These are phyloP conservation scores for Pempheris klunzingeri DNA, from an alignment of 2,797 vertebrate genomes.

Conservation along the genomic window DNA sequence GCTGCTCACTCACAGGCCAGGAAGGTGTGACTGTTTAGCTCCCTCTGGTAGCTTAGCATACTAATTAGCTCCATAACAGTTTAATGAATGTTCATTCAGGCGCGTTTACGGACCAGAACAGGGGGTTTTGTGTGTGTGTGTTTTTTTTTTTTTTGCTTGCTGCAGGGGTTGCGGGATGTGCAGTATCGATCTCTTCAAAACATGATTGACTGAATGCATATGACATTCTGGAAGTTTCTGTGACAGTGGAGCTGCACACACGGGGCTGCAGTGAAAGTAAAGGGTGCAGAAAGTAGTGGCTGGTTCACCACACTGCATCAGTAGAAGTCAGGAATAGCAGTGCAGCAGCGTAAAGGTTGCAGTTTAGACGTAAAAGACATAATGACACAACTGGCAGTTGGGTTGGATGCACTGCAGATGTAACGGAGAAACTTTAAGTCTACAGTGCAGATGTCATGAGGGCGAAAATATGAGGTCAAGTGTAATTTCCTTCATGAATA, in stretches of 20 bases:
- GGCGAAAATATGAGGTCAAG: background rate
- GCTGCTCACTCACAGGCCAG: conserved; percentile 38
- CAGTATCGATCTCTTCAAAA: background rate
- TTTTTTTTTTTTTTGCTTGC: too few species aligned
- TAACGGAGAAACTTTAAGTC: background rate
- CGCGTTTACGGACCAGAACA: too few species aligned
- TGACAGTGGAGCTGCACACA: conserved; percentile 42
- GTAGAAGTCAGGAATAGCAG: conserved; percentile 1
- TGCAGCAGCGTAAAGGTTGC: conserved; percentile 22
- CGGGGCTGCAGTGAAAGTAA: conserved; percentile 33
- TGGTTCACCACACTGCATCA: conserved; percentile 39
- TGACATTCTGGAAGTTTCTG: conserved; percentile 70
- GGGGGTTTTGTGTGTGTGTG: too few species aligned
- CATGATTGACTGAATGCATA: conserved; percentile 21
- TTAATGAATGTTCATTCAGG: background rate
- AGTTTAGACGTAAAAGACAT: background rate
- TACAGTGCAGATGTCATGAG: background rate
- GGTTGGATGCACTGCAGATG: conserved; percentile 8
- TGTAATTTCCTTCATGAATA: background rate
- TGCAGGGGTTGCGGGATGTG: background rate
- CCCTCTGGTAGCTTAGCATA: conserved; percentile 30
- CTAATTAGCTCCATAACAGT: background rate
- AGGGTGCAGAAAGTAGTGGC: conserved; percentile 40
- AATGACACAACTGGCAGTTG: background rate
- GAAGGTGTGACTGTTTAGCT: conserved; percentile 31